phyloP scores from a whole-genome alignment of 2,888 invertebrate species.

The Drosophila flavopinicola region DNA sequence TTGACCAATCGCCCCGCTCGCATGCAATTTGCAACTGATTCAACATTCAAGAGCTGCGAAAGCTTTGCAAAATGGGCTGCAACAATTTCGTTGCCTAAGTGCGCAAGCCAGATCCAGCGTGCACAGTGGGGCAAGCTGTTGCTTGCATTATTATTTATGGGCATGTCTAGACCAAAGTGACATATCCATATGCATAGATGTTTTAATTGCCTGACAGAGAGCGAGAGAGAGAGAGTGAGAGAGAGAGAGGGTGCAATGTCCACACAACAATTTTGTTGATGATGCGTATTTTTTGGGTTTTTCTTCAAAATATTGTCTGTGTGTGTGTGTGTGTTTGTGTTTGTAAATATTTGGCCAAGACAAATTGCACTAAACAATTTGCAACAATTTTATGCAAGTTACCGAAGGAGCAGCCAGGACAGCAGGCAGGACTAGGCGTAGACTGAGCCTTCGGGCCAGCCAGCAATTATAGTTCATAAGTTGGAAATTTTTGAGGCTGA shows the following conservation, averaged over 20 bases:
- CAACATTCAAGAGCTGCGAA: slow-evolving; percentile 64
- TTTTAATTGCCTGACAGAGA: slow-evolving; percentile 54
- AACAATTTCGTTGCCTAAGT: slow-evolving; percentile 53
- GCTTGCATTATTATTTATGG: slow-evolving; percentile 68
- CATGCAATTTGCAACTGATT: slow-evolving; percentile 78
- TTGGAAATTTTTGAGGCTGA: slow-evolving; percentile 55
- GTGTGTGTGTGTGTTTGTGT: slow-evolving; percentile 24
- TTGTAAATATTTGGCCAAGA: slow-evolving; percentile 72
- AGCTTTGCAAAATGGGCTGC: slow-evolving; percentile 41
- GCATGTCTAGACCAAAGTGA: slow-evolving; percentile 70
- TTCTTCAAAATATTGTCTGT: too few species aligned
- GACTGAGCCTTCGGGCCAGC: slow-evolving; percentile 1
- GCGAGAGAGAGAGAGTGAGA: too few species aligned
- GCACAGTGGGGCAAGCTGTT: slow-evolving; percentile 49
- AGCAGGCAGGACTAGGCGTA: slow-evolving; percentile 7
- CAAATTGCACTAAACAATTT: slow-evolving; percentile 78
- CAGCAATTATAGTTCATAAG: slow-evolving; percentile 69
- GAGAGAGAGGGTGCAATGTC: neutral
- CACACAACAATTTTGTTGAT: slow-evolving; percentile 42
- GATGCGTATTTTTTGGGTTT: slow-evolving; percentile 48
- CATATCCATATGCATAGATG: slow-evolving; percentile 42
- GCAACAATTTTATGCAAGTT: slow-evolving; percentile 57
- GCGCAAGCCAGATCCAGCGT: slow-evolving; percentile 19
- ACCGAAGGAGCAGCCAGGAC: neutral
- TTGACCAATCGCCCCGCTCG: slow-evolving; percentile 62